Conservation (phyloP, 2,888 invertebrate species). For the Drosophila vallismaia region DNA sequence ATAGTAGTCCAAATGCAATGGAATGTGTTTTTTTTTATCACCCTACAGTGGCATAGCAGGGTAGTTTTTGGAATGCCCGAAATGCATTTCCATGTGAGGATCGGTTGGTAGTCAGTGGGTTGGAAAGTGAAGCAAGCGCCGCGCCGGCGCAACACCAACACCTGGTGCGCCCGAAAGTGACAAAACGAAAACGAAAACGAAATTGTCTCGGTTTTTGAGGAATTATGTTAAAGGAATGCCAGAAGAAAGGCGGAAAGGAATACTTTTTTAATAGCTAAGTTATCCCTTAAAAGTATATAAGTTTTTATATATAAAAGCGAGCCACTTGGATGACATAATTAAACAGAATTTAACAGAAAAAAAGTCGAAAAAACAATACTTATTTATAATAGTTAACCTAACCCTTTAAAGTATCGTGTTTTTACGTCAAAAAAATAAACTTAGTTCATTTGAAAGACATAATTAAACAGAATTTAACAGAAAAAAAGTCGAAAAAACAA, state of each 20-base stretch:
- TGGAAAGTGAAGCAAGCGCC: conserved; percentile 55
- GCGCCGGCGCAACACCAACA: conserved; percentile 53
- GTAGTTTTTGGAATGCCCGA: conserved; percentile 7
- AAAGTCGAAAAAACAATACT: too few relatives aligned
- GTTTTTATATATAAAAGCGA: too few relatives aligned
- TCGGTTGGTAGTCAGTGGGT: conserved; percentile 48
- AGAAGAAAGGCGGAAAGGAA: conserved; percentile 7
- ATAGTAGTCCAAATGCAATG: too few relatives aligned
- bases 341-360: too few relatives aligned
- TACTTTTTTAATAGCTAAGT: neutral
- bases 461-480: too few relatives aligned
- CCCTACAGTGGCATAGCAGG: conserved; percentile 7
- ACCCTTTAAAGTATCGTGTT: too few relatives aligned
- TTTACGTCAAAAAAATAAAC: too few relatives aligned
- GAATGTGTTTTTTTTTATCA: conserved; percentile 11
- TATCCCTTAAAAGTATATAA: too few relatives aligned
- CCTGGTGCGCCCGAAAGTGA: conserved; percentile 64
- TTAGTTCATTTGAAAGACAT: too few relatives aligned
- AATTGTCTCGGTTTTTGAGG: conserved; percentile 21
- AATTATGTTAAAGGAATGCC: neutral
- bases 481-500: too few relatives aligned
- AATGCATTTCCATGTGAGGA: conserved; percentile 30
- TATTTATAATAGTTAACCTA: too few relatives aligned
- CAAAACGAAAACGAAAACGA: conserved; percentile 52
- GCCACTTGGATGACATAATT: too few relatives aligned